Evolutionary conservation across 2,797 vertebrate genomes (phyloP), one percentile per base, ranked within the genome.

Genomic region (Ispidina lecontei): DNA sequence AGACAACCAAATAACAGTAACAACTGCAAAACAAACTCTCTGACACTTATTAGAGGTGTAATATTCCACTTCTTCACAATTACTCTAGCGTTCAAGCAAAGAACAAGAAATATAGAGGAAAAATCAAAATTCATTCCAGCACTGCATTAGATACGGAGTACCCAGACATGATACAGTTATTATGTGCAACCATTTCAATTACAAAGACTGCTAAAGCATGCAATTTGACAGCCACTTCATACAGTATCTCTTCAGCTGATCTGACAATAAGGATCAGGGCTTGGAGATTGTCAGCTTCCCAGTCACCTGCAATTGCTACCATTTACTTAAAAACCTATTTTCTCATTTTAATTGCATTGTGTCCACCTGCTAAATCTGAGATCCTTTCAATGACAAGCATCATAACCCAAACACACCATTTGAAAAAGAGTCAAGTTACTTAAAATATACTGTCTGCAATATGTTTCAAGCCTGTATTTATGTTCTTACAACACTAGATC

Each of bases 101-200:
- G 87, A 71, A 67, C 13, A 72, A 73, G 37, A 91, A 59, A 67
- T 6, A 12, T 3, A 69, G 21, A 41, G n/a, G 79, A 51, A 56
- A 70, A 87, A 75, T 69, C 25, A 87, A 90, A 94, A 95, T 84
- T 74, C 64, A 72, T 82, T 87, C 33, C 56, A 59, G 72, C 35
- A 4, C 62, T 80, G 49, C 58, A 87, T 76, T 81, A 79, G 86
- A 44, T 72, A 94, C 77, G 86, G 78, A 68, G 56, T 76, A 89
- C 49, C 78, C 86, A 95, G 94, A 75, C 84, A 88, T 86, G 89
- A 95, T 86, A 91, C 58, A 84, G 49, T 83, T 89, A 87, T 93
- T 85, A 92, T 26, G 31, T 84, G 82, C 23, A 89, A 92, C 44
- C 35, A 87, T 94, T 95, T 95, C 92, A 96, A 89, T 94, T 95